phyloP scores from a whole-genome alignment of 1,140 invertebrate species.

The Caenorhabditis latens region DNA sequence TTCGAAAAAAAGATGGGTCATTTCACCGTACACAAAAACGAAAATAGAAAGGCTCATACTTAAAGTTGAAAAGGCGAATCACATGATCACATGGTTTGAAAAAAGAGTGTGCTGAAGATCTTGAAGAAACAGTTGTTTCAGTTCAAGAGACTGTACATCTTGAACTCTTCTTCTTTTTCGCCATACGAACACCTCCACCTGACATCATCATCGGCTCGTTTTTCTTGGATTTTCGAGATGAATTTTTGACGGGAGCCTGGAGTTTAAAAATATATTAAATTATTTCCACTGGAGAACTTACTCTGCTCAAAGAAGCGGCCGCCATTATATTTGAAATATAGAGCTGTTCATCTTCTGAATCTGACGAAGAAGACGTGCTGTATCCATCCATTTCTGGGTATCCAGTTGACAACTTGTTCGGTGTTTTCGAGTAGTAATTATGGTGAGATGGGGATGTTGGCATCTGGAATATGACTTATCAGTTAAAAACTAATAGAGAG shows the following conservation, averaged over 20 bases:
- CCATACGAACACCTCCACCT: constrained; percentile 51
- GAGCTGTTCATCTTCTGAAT: constrained; percentile 64
- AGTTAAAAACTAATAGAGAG: not conserved
- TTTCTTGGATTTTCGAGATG: not conserved
- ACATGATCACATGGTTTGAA: constrained; percentile 27
- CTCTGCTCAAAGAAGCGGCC: constrained; percentile 53
- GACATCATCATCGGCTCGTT: constrained; percentile 46
- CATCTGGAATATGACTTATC: constrained; percentile 1
- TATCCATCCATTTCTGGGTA: constrained; percentile 26
- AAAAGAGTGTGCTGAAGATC: not conserved
- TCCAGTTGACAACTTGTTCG: constrained; percentile 36
- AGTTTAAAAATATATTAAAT: not conserved
- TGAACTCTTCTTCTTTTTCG: constrained; percentile 61
- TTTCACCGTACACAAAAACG: constrained; percentile 30
- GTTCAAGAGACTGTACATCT: constrained; percentile 60
- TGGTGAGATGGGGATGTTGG: constrained; percentile 38
- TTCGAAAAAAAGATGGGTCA: constrained; percentile 5
- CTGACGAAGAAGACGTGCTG: constrained; percentile 64
- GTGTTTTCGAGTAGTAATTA: constrained; percentile 59
- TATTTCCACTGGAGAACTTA: not conserved
- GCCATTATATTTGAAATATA: constrained; percentile 60
- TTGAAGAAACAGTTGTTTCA: not conserved
- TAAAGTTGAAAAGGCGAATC: constrained; percentile 21
- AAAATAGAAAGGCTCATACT: constrained; percentile 6
- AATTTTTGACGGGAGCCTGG: constrained; percentile 1